Base-by-base conservation (phyloP, 2,113 vertebrate genomes). In the Machaerirhynchus nigripectus region DNA sequence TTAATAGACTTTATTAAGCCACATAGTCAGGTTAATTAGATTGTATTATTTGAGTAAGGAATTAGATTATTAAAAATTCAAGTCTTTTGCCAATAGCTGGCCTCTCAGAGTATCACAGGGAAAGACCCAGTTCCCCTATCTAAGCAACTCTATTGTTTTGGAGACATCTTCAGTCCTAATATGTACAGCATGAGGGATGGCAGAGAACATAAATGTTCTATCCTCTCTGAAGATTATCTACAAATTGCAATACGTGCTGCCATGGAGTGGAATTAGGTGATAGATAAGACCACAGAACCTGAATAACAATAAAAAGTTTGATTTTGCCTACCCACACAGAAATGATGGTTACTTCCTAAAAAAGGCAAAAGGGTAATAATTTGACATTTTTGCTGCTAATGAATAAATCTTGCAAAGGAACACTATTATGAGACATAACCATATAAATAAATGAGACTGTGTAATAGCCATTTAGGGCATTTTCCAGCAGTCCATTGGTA, bases 21-120 rank as follows among this genome's bases (percentile, higher is more conserved):
- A 78, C 6, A 64, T 11, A 49, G 35, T 69, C 2, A 7, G 91
- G 59, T 61, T 94, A 94, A 97, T 96, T 95, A 80, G 37, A 69
- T 94, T 96, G 80, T 68, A 88, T 95, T 95, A 96, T 94, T 95
- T 96, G 60, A 93, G 70, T 73, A 79, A 90, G 42, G 87, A 90
- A 75, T 69, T 93, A 59, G 65, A 79, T 90, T 90, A 84, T 94
- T 96, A 91, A 96, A 93, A 96, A 90, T 84, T 88, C 44, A 86
- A 75, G 23, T 71, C 50, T 86, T 77, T 30, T 93, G 27, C 22
- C 26, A 56, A 44, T 47, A 67, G 23, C 68, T 86, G 52, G 19
- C 14, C 20, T 79, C 9, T 15, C 9, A 49, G n/a, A 79, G 17
- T 35, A n/a, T 40, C 28, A 26, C 8, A 61, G 27, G 13, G 12